A percentile compares a stretch with the other conserved stretches of the same genome.
Evolutionary conservation across 2,113 vertebrate genomes (phyloP).

Genomic region (Alces alces): DNA sequence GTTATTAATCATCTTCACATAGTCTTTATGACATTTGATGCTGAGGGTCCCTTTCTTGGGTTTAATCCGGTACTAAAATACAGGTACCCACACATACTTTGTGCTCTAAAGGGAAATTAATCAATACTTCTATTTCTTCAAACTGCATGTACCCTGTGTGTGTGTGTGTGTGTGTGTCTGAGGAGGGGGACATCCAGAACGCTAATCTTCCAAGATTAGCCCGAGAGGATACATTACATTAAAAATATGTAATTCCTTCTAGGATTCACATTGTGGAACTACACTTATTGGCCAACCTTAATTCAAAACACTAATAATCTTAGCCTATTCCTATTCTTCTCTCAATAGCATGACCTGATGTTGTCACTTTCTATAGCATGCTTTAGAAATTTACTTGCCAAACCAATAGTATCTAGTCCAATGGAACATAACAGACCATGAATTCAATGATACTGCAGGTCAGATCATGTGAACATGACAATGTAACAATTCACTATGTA

Average conservation of each 20-base stretch:
- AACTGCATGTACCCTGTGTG: neutral
- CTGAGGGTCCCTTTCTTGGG: neutral
- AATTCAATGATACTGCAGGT: neutral
- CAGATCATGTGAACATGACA: neutral
- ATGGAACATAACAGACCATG: neutral
- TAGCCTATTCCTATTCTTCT: neutral
- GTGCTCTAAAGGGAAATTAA: neutral
- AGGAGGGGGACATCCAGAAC: neutral
- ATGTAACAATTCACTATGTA: neutral
- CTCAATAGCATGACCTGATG: neutral
- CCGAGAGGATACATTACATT: neutral
- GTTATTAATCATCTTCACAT: neutral
- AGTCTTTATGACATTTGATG: neutral
- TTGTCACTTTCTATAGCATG: neutral
- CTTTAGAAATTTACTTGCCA: neutral
- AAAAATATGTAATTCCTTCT: neutral
- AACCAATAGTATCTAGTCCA: neutral
- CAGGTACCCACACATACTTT: neutral
- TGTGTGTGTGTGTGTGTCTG: neutral
- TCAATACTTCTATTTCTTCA: neutral
- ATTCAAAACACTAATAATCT: constrained; percentile 11
- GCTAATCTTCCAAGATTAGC: neutral
- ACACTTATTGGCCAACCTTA: neutral
- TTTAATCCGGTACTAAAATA: neutral
- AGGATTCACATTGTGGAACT: neutral